A percentile compares a stretch with the other conserved stretches of the same genome.
phyloP scores from a whole-genome alignment of 1,140 invertebrate species.

The Hypsibius dujardini region DNA sequence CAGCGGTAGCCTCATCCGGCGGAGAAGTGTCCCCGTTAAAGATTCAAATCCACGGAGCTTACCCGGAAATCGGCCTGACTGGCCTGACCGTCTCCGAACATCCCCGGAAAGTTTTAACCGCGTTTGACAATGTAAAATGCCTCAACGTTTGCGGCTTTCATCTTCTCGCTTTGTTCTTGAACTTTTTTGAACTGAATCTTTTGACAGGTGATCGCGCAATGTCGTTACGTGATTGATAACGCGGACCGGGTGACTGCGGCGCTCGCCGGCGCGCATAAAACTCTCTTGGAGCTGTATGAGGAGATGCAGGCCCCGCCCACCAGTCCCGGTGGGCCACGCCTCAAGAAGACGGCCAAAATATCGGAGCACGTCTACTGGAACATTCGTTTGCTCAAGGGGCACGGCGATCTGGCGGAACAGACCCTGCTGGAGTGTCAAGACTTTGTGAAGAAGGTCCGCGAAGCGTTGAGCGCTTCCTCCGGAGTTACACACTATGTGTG shows the following conservation, averaged over 20 bases:
- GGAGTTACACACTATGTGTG: not conserved
- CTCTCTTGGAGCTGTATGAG: not conserved
- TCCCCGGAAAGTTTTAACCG: not conserved
- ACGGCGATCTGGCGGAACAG: not conserved
- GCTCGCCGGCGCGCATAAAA: not conserved
- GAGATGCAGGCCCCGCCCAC: not conserved
- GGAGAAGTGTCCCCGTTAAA: slow-evolving; percentile 23
- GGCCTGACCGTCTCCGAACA: not conserved
- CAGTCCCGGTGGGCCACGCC: not conserved
- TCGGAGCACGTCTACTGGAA: not conserved
- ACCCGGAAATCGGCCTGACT: not conserved
- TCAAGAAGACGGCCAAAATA: not conserved
- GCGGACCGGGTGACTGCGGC: not conserved
- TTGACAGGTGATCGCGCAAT: not conserved
- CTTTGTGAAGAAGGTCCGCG: not conserved
- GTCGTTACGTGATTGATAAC: not conserved
- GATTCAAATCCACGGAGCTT: slow-evolving; percentile 23
- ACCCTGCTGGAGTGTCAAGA: not conserved
- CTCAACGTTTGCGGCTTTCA: too few relatives aligned
- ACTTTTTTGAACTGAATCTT: not conserved
- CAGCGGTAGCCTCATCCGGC: not conserved
- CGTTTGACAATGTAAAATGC: not conserved
- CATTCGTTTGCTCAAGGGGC: not conserved
- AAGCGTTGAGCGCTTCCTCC: not conserved
- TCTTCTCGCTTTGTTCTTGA: too few relatives aligned